Evolutionary conservation across 2,888 invertebrate genomes (phyloP).

Genomic region (Clanis bilineata): DNA sequence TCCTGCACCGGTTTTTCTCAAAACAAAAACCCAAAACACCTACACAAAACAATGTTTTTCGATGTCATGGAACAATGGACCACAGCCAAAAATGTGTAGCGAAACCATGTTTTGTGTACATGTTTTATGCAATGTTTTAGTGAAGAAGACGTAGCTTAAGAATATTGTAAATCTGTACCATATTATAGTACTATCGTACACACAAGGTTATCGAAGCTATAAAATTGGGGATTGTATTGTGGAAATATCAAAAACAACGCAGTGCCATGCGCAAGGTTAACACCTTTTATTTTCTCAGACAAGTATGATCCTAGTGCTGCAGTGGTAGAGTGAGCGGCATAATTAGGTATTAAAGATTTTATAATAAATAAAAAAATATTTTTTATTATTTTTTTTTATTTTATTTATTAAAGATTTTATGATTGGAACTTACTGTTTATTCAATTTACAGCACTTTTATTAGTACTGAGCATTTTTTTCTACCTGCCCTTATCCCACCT

Average conservation of each 20-base stretch:
- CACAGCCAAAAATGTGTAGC: no score
- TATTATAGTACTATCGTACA: constrained; percentile 23
- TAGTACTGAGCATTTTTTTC: background rate
- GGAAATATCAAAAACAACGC: constrained; percentile 12
- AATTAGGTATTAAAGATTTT: background rate
- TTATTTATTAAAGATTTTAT: background rate
- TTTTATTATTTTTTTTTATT: no score
- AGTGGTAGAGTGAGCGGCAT: background rate
- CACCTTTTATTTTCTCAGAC: constrained; percentile 2
- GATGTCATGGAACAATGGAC: no score
- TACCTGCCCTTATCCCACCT: no score
- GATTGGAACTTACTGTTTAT: background rate
- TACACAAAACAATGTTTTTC: no score
- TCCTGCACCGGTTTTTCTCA: no score
- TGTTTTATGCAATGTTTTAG: no score
- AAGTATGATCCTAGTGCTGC: background rate
- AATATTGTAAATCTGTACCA: constrained; percentile 24
- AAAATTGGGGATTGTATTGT: constrained; percentile 22
- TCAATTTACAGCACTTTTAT: background rate
- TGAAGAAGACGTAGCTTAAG: no score
- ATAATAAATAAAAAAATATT: no score
- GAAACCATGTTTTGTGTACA: no score
- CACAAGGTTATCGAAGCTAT: constrained; percentile 24
- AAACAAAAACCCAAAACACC: no score
- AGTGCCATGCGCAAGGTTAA: background rate